Percentiles rank a stretch among this genome's conserved stretches.
Evolutionary conservation across 2,888 invertebrate species (phyloP).

Genomic region (Xanthorhoe spadicearia): DNA sequence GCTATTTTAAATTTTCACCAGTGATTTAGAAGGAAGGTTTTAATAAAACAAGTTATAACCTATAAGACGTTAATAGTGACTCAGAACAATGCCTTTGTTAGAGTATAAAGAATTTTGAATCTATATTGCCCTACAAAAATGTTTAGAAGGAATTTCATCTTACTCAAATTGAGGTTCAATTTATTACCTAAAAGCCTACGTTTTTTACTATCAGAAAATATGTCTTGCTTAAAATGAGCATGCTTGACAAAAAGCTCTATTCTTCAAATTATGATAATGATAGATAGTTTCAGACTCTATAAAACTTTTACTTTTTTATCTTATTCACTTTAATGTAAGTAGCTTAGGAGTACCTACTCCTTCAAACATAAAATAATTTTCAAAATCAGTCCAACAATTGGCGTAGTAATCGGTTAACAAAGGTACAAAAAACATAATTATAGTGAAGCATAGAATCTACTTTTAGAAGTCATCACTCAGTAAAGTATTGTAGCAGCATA

Average conservation of each 20-base stretch:
- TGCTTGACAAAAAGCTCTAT: background rate
- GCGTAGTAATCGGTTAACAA: too few relatives aligned
- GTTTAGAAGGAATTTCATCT: slow-evolving; percentile 27
- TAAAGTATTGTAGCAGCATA: too few relatives aligned
- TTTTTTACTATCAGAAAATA: slow-evolving; percentile 11
- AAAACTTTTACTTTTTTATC: too few relatives aligned
- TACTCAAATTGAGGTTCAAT: slow-evolving; percentile 24
- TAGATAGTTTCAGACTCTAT: too few relatives aligned
- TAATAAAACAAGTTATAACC: slow-evolving; percentile 2
- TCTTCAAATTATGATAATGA: background rate
- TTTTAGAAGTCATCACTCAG: too few relatives aligned
- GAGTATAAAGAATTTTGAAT: slow-evolving; percentile 18
- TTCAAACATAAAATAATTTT: too few relatives aligned
- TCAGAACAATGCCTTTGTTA: slow-evolving; percentile 17
- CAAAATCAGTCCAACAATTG: too few relatives aligned
- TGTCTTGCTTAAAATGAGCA: slow-evolving; percentile 7
- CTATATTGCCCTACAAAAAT: slow-evolving; percentile 16
- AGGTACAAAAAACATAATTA: too few relatives aligned
- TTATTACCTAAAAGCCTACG: slow-evolving; percentile 27
- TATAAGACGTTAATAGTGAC: background rate
- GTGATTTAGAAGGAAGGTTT: background rate
- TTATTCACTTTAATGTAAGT: too few relatives aligned
- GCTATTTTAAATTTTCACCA: too few relatives aligned
- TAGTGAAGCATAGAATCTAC: too few relatives aligned
- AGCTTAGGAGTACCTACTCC: too few relatives aligned